These are phyloP conservation scores for Epirrhoe tristata DNA, from an alignment of 2,888 invertebrate genomes.

Conservation along the genomic window DNA sequence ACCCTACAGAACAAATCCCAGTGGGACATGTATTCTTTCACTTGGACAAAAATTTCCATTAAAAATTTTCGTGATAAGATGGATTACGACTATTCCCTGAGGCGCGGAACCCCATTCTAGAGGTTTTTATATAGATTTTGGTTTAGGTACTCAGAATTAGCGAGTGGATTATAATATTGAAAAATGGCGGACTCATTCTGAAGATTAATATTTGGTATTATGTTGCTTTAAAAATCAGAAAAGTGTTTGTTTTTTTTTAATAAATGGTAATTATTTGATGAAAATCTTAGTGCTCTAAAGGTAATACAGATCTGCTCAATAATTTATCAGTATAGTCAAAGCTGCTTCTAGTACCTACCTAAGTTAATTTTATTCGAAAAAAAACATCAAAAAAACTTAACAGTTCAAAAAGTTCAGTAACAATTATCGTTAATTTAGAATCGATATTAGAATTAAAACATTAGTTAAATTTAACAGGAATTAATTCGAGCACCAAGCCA, in stretches of 20 bases:
- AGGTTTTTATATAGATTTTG: conserved; percentile 42
- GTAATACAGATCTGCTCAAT: no score
- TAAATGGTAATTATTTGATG: no score
- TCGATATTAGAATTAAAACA: conserved; percentile 44
- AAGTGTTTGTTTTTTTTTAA: neutral
- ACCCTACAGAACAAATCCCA: conserved; percentile 53
- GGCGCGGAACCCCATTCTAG: conserved; percentile 59
- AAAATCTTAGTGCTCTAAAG: no score
- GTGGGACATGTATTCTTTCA: conserved; percentile 68
- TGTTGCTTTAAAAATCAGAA: neutral
- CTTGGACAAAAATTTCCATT: conserved; percentile 77
- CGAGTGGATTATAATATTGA: conserved; percentile 22
- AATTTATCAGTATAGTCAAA: no score
- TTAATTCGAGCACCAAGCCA: conserved; percentile 62
- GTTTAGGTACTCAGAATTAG: conserved; percentile 26
- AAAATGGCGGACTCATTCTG: conserved; percentile 19
- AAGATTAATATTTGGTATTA: neutral
- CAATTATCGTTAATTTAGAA: conserved; percentile 26
- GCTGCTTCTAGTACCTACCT: no score
- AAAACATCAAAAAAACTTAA: no score
- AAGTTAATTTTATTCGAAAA: no score
- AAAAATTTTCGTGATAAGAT: conserved; percentile 76
- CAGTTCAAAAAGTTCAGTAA: neutral
- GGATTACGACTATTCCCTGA: conserved; percentile 79
- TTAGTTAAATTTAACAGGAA: conserved; percentile 68